phyloP scores from a whole-genome alignment of 2,797 vertebrate species.

The Rousettus madagascariensis region DNA sequence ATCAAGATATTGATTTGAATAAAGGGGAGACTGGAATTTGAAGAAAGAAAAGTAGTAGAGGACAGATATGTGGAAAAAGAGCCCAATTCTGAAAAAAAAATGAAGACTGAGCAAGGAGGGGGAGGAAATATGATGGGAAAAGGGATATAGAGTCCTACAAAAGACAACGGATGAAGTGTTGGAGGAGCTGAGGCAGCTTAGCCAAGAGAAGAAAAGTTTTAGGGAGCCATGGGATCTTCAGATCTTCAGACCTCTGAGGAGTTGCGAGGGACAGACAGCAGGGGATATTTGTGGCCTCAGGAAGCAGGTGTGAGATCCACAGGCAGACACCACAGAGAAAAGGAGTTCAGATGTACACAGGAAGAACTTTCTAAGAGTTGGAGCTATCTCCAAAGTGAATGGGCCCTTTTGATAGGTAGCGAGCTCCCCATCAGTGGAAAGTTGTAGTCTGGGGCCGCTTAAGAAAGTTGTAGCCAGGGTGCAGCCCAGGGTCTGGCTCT shows the following conservation, averaged over 20 bases:
- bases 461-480: constrained; percentile 14
- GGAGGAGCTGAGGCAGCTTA: constrained; percentile 5
- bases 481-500: not conserved
- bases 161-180: not conserved
- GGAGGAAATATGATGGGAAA: not conserved
- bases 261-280: not conserved
- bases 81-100: constrained; percentile 42
- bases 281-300: not conserved
- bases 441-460: not conserved
- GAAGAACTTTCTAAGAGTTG: constrained; percentile 22
- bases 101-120: not conserved
- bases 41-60: constrained; percentile 22
- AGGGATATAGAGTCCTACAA: not conserved
- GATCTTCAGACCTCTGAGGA: not conserved
- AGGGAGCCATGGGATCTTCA: not conserved
- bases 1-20: not conserved
- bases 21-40: not conserved
- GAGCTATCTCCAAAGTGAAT: not conserved
- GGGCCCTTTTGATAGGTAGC: not conserved
- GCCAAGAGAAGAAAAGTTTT: constrained; percentile 10
- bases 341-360: not conserved
- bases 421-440: constrained; percentile 26
- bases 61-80: not conserved
- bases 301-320: not conserved
- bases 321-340: not conserved